Base-by-base conservation (phyloP, 1,140 invertebrate genomes). In the Lasioglossum albipes region DNA sequence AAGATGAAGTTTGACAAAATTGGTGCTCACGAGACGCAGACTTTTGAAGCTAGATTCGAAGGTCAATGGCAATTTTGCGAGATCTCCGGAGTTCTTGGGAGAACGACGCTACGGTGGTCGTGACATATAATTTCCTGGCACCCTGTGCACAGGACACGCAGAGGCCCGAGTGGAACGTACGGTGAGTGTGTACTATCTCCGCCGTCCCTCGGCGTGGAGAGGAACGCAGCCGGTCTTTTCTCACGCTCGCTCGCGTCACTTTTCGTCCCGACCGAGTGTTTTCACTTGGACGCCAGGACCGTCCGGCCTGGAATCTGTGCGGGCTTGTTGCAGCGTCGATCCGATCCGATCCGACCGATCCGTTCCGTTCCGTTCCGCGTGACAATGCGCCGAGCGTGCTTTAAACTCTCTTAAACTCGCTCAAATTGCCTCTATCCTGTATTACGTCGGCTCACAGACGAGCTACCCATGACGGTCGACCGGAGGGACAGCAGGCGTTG, bases 361-460 rank as follows among this genome's bases (percentile, higher is more conserved):
- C 49, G 49, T 16, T 52, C 42, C 10, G 45, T 12, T 49, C 45
- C 70, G 78, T 22, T 68, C 68, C 59, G 73, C 31, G 66, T 54
- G 78, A 54, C 71, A 59, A 61, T 31, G 31, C 36, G 61, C 18
- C 36, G 57, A 64, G 49, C 57, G 54, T 59, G 42, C 54, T 71
- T 66, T 61, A 81, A 76, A 72, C 68, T 78, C 75, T 77, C 81
- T 86, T 88, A 88, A 89, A 89, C 78, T 88, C 86, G 86, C 61
- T 73, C 85, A 83, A 88, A 89, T 88, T 89, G 86, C 84, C 88
- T 88, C 83, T 89, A 89, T 89, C 86, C 88, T 85, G 89, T 89
- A 83, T 87, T 90, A 81, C 89, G 87, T 84, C 88, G 88, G 72
- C 84, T 86, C 83, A 82, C 73, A 73, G 85, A 76, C 83, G 80